phyloP scores from a whole-genome alignment of 2,888 invertebrate species.

The Drosophila algonquin region DNA sequence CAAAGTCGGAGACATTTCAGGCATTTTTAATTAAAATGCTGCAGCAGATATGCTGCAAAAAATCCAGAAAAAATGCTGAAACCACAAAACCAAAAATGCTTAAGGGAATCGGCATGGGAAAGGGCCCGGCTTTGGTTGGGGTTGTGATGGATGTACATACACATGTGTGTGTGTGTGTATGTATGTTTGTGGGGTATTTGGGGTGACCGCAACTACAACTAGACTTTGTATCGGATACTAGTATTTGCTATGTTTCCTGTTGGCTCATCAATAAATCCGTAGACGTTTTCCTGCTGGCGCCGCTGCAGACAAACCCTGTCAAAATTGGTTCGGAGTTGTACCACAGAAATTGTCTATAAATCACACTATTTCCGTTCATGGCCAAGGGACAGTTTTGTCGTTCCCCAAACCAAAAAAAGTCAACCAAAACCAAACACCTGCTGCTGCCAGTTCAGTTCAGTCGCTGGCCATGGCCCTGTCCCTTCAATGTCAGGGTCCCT shows the following conservation, averaged over 20 bases:
- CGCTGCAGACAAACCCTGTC: constrained; percentile 59
- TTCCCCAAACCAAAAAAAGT: constrained; percentile 11
- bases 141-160: neutral
- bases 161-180: neutral
- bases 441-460: constrained; percentile 52
- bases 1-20: constrained; percentile 39
- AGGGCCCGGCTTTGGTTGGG: neutral
- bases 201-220: constrained; percentile 38
- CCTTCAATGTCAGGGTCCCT: constrained; percentile 34
- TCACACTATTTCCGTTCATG: constrained; percentile 64
- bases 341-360: constrained; percentile 65
- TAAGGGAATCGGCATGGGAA: constrained; percentile 2
- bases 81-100: constrained; percentile 47
- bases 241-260: constrained; percentile 61
- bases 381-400: constrained; percentile 58
- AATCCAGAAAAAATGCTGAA: constrained; percentile 47
- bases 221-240: constrained; percentile 36
- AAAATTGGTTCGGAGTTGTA: constrained; percentile 29
- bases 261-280: constrained; percentile 77
- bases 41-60: constrained; percentile 57
- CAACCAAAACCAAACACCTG: constrained; percentile 62
- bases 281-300: constrained; percentile 59
- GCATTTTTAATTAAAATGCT: constrained; percentile 68
- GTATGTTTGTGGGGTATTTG: neutral
- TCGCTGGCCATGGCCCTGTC: constrained; percentile 19